Evolutionary conservation across 2,888 invertebrate genomes (phyloP), one percentile per base, ranked within the genome.

Genomic region (Lasioglossum pauxillum): DNA sequence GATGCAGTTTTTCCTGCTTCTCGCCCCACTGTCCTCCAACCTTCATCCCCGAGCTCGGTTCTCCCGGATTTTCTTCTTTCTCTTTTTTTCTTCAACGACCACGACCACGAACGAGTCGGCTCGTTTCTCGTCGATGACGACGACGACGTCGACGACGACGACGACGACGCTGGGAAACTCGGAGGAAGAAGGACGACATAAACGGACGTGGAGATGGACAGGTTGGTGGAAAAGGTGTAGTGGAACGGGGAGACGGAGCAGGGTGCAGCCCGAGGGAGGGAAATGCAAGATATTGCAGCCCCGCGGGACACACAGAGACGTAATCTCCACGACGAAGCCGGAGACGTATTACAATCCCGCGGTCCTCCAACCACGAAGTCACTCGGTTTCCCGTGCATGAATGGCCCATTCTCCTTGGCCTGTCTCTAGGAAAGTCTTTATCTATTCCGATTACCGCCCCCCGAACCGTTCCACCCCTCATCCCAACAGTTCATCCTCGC

Each of bases 201-300:
- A 88, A 86, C 87, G 88, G 82, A 80, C 81, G 81, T 77, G 78
- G 75, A 84, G 85, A 85, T 81, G 89, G 86, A 88, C 81, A 84
- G 80, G 84, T 80, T 84, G 76, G 83, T 67, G 85, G 88, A 85
- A 87, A 87, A 87, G 88, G 87, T 69, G 81, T 77, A 84, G 87
- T 69, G 64, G 86, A 77, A 84, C 88, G 83, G 79, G 81, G 86
- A 69, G 84, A 82, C 85, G 85, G 78, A 80, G 84, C 82, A 78
- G 85, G 90, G 88, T 78, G 80, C 75, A 88, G 81, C 85, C 89
- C 84, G 88, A 88, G 92, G 92, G 90, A 87, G 91, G 88, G 94
- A 94, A 91, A 95, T 96, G 95, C 95, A 95, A 95, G 95, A 95
- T 95, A 95, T 95, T 95, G 95, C 95, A 94, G 93, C 94, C 95